Base-by-base conservation (phyloP, 2,113 vertebrate genomes). In the Onychostruthus taczanowskii region DNA sequence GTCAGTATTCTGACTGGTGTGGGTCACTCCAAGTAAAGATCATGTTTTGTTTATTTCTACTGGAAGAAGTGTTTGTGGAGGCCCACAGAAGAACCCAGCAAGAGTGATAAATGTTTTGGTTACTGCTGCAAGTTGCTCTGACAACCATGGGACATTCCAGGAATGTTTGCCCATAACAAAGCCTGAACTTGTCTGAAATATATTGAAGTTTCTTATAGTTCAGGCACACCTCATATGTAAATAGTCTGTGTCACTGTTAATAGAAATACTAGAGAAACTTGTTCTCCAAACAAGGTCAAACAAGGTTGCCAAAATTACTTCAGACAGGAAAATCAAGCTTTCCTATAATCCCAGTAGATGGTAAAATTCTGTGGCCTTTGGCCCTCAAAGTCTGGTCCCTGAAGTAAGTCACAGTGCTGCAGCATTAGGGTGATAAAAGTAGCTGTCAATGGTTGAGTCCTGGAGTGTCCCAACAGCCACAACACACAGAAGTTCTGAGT, bases 141-240 rank as follows among this genome's bases (percentile, higher is more conserved):
- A 49, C 61, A 96, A 94, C 83, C 22, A 56, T 11, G 16, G 64
- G 18, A 39, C 59, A 89, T 90, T 96, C 76, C 85, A 87, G 61
- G 26, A 94, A 92, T 49, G 61, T 90, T 68, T 90, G 24, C 88
- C 33, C 33, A 33, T 72, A 75, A 68, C 56, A 90, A 96, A 92
- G 83, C 76, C 79, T 81, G 61, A 95, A 95, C 93, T 96, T 94
- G 85, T 33, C 92, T 53, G 44, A 72, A 86, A 84, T 86, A 93
- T 33, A 63, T 72, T 86, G 87, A 93, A 50, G 62, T 89, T 96
- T 88, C 86, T 62, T 78, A 81, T 11, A 81, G 76, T 35, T 93
- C 85, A 89, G 82, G 68, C 52, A 93, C 72, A 96, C 76, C 72
- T 93, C 47, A 68, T 84, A 81, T 92, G 85, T 68, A 92, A 96